Conservation (phyloP, 2,797 vertebrate genomes). For the Sebastes itinus region DNA sequence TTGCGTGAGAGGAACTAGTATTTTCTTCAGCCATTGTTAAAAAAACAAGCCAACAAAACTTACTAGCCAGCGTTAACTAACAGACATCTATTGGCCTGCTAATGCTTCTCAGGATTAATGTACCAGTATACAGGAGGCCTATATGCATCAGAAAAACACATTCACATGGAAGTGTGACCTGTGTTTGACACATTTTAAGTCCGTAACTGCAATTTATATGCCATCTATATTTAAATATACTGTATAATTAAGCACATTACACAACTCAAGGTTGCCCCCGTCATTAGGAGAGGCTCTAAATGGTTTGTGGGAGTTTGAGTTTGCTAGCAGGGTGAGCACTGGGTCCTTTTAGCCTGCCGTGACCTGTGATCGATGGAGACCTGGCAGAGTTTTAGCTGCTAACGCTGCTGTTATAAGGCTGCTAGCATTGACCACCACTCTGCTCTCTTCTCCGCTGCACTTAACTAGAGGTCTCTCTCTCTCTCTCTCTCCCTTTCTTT, state of each 20-base stretch:
- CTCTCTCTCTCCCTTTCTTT: not conserved
- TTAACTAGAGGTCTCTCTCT: slow-evolving; percentile 22
- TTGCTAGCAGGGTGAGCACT: slow-evolving; percentile 17
- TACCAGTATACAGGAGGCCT: not conserved
- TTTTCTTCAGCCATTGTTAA: too few relatives aligned
- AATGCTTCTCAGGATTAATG: not conserved
- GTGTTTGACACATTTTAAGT: slow-evolving; percentile 1
- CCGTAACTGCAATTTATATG: not conserved
- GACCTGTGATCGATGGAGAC: slow-evolving; percentile 66
- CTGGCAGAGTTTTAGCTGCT: slow-evolving; percentile 47
- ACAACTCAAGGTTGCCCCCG: not conserved
- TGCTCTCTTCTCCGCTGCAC: slow-evolving; percentile 16
- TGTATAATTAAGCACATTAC: slow-evolving; percentile 28
- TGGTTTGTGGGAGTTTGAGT: slow-evolving; percentile 65
- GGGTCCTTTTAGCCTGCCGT: slow-evolving; percentile 57
- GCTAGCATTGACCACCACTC: slow-evolving; percentile 29
- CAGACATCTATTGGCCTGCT: not conserved
- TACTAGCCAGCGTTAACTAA: too few relatives aligned
- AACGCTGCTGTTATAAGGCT: slow-evolving; percentile 30
- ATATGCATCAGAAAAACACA: not conserved
- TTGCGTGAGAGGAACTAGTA: too few relatives aligned
- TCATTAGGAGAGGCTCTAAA: slow-evolving; percentile 41
- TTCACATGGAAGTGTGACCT: not conserved
- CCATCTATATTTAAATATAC: slow-evolving; percentile 10
- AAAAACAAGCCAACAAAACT: too few relatives aligned